A percentile compares a stretch with the other conserved stretches of the same genome.
phyloP scores from a whole-genome alignment of 2,113 vertebrate genomes.

The Cyphomyrus discorhynchus region DNA sequence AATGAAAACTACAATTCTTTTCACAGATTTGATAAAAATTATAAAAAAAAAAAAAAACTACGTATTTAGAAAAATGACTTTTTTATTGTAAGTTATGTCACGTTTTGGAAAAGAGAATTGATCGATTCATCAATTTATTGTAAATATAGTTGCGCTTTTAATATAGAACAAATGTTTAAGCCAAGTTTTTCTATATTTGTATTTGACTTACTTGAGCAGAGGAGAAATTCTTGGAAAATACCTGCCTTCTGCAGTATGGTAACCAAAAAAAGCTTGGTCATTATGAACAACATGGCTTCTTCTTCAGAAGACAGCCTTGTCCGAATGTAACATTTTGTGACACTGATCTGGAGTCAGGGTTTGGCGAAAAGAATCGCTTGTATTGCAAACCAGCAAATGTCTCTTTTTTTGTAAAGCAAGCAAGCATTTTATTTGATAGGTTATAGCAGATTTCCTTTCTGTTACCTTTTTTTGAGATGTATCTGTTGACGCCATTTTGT shows the following conservation, averaged over 20 bases:
- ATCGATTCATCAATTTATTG: neutral
- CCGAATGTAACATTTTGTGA: neutral
- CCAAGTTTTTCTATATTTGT: neutral
- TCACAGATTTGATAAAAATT: neutral
- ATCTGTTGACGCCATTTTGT: neutral
- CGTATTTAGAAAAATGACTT: neutral
- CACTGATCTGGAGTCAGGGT: neutral
- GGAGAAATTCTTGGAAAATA: neutral
- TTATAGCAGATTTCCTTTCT: neutral
- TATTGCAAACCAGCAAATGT: neutral
- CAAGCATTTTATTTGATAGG: neutral
- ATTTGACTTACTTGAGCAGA: neutral
- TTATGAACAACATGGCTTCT: constrained; percentile 59
- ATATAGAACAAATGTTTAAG: neutral
- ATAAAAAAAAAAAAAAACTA: neutral
- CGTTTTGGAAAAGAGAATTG: neutral
- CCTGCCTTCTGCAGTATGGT: neutral
- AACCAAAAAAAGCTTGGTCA: constrained; percentile 60
- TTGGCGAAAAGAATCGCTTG: neutral
- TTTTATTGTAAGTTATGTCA: neutral
- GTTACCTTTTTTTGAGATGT: neutral
- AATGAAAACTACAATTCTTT: neutral
- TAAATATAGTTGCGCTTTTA: neutral
- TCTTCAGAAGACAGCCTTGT: neutral
- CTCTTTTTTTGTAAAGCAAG: neutral